A percentile compares a stretch with the other conserved stretches of the same genome.
Conservation (phyloP, 2,888 invertebrate species). For the Eucriotettix oculatus region DNA sequence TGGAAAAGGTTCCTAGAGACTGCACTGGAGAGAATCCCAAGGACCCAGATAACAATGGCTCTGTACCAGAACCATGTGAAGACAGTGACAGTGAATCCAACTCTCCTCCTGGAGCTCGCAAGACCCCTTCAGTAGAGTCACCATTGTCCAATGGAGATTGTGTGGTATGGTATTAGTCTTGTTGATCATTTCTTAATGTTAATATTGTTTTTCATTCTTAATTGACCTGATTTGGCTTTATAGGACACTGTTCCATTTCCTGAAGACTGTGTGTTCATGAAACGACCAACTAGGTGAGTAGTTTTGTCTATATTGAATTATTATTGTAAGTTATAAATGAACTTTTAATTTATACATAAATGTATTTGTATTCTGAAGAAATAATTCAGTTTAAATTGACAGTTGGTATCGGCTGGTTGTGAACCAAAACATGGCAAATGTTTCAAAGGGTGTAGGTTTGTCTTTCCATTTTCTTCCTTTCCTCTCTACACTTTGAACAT, state of each 20-base stretch:
- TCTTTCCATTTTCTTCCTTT: too few relatives aligned
- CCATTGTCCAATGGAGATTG: conserved; percentile 11
- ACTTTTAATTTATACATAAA: too few relatives aligned
- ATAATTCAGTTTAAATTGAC: too few relatives aligned
- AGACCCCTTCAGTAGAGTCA: conserved; percentile 6
- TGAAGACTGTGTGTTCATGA: conserved; percentile 9
- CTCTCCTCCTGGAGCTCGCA: conserved; percentile 9
- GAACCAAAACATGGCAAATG: too few relatives aligned
- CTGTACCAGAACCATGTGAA: conserved; percentile 24
- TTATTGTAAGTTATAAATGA: too few relatives aligned
- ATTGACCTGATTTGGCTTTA: neutral
- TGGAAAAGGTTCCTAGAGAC: conserved; percentile 77
- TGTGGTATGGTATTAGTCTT: conserved; percentile 1
- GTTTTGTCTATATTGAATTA: neutral
- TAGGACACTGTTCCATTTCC: neutral
- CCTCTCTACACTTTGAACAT: too few relatives aligned
- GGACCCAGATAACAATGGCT: conserved; percentile 23
- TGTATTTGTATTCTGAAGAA: too few relatives aligned
- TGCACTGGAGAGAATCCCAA: conserved; percentile 63
- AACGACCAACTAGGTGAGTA: conserved; percentile 9
- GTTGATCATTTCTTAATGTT: neutral
- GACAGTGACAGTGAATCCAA: conserved; percentile 34
- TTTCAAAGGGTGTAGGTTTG: too few relatives aligned
- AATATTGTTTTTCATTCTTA: neutral
- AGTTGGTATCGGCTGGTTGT: too few relatives aligned